Evolutionary conservation across 2,888 invertebrate genomes (phyloP), one percentile per base, ranked within the genome.

Genomic region (Helleia helle): DNA sequence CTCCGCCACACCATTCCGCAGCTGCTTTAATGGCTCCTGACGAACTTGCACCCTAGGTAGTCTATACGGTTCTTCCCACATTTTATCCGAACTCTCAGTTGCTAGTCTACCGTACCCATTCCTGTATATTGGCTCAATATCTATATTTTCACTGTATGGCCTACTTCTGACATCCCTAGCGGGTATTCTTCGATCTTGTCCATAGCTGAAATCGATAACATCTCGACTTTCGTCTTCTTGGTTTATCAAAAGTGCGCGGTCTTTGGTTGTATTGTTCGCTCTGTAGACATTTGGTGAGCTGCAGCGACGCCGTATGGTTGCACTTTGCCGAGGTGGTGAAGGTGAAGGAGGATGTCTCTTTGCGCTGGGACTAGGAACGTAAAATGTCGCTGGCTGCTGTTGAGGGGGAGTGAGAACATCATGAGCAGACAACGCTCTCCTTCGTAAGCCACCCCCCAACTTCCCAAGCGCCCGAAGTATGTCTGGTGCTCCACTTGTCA

Each of bases 361-460:
- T 18, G 84, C 66, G 1, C 86, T 80, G 0, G 87, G 86, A 62
- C 90, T 89, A 42, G 92, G 92, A 18, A 92, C 91, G 65, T 92
- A 92, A 62, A 92, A 92, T 4, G 87, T 89, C 1, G 89, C 81
- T n/a, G 86, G 86, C 46, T 86, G 85, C 44, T 86, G 85, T 44
- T 75, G 85, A 1, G 83, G 86, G 18, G 87, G 85, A 8, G 88
- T 74, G 49, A 90, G 85, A 8, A 91, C 89, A 56, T 91, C 91
- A 52, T 91, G 90, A 7, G 91, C 91, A 37, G 91, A 91, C 15
- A 91, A 60, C 1, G 91, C 90, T 51, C 91, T 81, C 39, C 91
- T 76, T 34, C 91, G 77, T 43, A 91, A 70, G 0, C 91, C 91
- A 7, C 90, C 90, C 42, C 91, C 90, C 43, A 92, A 87, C 59